A percentile compares a stretch with the other conserved stretches of the same genome.
Conservation (phyloP, 1,140 invertebrate genomes). For the Conus betulinus region DNA sequence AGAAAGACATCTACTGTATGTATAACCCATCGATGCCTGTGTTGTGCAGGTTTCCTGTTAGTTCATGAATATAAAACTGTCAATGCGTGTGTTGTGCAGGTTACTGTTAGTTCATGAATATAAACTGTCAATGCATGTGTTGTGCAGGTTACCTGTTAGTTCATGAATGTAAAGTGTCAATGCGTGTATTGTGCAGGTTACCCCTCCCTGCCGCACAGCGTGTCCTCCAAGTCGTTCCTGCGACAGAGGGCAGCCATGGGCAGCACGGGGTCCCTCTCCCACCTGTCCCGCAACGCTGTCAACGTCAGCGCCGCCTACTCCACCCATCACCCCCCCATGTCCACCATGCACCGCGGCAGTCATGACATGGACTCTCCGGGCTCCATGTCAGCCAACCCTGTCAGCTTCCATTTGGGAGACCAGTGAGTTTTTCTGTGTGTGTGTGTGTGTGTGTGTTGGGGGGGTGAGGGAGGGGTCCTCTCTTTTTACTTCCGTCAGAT, state of each 20-base stretch:
- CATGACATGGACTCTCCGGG: slow-evolving; percentile 9
- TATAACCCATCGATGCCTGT: too few relatives aligned
- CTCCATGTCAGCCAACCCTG: neutral
- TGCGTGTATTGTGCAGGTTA: slow-evolving; percentile 15
- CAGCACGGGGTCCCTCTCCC: slow-evolving; percentile 33
- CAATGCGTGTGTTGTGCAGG: too few relatives aligned
- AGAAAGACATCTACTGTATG: too few relatives aligned
- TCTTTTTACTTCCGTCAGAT: too few relatives aligned
- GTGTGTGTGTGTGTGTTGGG: too few relatives aligned
- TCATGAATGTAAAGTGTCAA: too few relatives aligned
- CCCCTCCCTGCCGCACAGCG: neutral
- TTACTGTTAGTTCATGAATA: too few relatives aligned
- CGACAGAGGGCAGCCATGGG: slow-evolving; percentile 23
- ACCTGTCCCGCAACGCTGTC: slow-evolving; percentile 24
- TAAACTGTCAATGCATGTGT: too few relatives aligned
- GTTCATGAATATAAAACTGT: too few relatives aligned
- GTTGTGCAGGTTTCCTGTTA: too few relatives aligned
- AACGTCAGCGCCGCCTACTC: neutral
- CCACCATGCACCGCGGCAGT: neutral
- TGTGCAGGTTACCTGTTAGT: too few relatives aligned
- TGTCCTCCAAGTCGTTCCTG: slow-evolving; percentile 2
- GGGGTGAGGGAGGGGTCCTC: too few relatives aligned
- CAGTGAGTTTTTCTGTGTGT: slow-evolving; percentile 3
- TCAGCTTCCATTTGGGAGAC: slow-evolving; percentile 36
- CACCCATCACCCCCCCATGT: neutral